A percentile compares a stretch with the other conserved stretches of the same genome.
These are phyloP conservation scores for Abrostola triplasia DNA, from an alignment of 2,888 invertebrate species.

Conservation along the genomic window DNA sequence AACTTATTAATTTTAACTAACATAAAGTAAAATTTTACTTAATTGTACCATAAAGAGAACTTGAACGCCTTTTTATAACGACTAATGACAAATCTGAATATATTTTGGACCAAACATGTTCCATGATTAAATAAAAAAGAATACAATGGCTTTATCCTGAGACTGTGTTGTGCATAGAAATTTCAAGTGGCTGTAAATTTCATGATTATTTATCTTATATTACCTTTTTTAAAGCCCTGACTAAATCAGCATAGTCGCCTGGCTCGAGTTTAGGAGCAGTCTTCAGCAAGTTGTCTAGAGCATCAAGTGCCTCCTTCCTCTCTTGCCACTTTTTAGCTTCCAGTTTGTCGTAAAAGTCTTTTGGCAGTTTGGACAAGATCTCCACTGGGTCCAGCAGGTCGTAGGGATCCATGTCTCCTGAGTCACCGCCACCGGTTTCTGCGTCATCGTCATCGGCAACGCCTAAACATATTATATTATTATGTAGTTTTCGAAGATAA, in stretches of 20 bases:
- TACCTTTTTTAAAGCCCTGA: slow-evolving; percentile 96
- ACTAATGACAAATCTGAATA: no score
- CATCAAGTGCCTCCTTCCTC: slow-evolving; percentile 96
- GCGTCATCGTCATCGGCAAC: slow-evolving; percentile 85
- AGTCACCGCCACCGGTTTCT: slow-evolving; percentile 89
- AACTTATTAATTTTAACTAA: not conserved
- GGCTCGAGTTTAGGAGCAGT: slow-evolving; percentile 95
- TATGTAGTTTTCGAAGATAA: not conserved
- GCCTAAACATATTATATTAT: slow-evolving; percentile 59
- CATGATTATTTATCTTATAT: not conserved
- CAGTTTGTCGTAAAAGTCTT: slow-evolving; percentile 97
- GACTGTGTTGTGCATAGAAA: not conserved
- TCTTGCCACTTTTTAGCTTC: slow-evolving; percentile 99
- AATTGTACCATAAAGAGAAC: no score
- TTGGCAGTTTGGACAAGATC: slow-evolving; percentile 96
- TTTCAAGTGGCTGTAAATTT: not conserved
- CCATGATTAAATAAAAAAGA: not conserved
- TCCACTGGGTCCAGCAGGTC: slow-evolving; percentile 97
- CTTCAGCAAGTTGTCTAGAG: slow-evolving; percentile 92
- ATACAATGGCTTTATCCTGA: not conserved
- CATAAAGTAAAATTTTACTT: no score
- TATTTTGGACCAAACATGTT: not conserved
- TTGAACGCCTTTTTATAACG: no score
- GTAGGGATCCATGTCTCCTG: slow-evolving; percentile 94
- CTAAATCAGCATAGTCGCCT: slow-evolving; percentile 97